These are phyloP conservation scores for Porites rus DNA, from an alignment of 92 coral and sea anemone species.

Conservation along the genomic window DNA sequence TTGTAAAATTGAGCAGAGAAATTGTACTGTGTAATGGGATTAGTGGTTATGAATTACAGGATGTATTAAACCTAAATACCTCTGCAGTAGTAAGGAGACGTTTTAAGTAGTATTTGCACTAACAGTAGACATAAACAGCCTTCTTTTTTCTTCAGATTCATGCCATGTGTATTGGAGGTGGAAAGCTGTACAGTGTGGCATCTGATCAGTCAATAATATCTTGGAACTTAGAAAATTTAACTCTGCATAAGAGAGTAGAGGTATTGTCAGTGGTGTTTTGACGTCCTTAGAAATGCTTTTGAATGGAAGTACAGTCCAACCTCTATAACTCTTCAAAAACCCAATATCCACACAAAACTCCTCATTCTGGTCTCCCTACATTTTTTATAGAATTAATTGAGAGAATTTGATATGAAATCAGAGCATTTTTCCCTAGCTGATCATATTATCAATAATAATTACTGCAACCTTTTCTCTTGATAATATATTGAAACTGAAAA, in stretches of 20 bases:
- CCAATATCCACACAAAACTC: too few species aligned
- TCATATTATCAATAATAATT: too few species aligned
- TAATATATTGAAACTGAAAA: too few species aligned
- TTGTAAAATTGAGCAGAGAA: too few species aligned
- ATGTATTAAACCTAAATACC: too few species aligned
- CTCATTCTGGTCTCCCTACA: too few species aligned
- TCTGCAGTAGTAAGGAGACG: not conserved
- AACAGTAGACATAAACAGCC: not conserved
- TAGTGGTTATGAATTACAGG: too few species aligned
- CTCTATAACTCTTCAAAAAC: not conserved
- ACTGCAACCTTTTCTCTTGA: too few species aligned
- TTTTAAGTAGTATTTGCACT: not conserved
- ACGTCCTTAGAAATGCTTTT: not conserved
- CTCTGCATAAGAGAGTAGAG: slow-evolving; percentile 85
- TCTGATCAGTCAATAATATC: slow-evolving; percentile 93
- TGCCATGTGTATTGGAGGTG: slow-evolving; percentile 94
- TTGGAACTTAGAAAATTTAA: slow-evolving; percentile 91
- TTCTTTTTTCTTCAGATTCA: slow-evolving; percentile 72
- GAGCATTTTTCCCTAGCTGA: too few species aligned
- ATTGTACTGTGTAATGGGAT: too few species aligned
- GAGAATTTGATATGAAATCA: too few species aligned
- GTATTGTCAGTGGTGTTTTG: slow-evolving; percentile 27
- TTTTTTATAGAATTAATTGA: too few species aligned
- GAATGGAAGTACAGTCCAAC: not conserved
- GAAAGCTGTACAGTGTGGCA: slow-evolving; percentile 94